Evolutionary conservation across 2,797 vertebrate species (phyloP).

Genomic region (Pantherophis vulpinus): DNA sequence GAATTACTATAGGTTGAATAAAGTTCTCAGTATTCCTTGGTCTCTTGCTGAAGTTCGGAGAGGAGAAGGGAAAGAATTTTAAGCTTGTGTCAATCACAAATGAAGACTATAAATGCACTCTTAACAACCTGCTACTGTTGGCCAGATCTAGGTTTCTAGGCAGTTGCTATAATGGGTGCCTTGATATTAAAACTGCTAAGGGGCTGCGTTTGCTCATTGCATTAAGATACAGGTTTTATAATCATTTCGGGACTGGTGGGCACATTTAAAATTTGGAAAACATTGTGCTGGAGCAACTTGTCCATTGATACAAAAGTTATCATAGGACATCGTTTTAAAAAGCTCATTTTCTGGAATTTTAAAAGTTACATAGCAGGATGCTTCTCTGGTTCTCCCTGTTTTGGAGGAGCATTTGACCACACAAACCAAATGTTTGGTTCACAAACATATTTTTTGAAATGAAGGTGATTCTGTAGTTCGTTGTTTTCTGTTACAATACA

Average conservation of each 20-base stretch:
- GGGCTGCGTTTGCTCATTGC: not conserved
- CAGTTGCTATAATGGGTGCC: not conserved
- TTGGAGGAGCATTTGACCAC: not conserved
- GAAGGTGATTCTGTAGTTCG: not conserved
- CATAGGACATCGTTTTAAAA: not conserved
- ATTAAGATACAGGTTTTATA: not conserved
- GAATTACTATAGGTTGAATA: not conserved
- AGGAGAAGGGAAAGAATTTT: not conserved
- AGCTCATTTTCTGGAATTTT: not conserved
- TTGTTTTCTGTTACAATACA: not conserved
- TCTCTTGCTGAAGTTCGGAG: not conserved
- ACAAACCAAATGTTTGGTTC: not conserved
- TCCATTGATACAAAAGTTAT: not conserved
- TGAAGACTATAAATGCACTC: not conserved
- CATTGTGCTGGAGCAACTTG: not conserved
- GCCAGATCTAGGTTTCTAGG: not conserved
- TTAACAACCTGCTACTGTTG: constrained; percentile 9
- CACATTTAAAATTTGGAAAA: not conserved
- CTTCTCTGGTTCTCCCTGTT: not conserved
- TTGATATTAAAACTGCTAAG: constrained; percentile 1
- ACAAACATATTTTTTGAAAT: not conserved
- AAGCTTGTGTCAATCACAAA: not conserved
- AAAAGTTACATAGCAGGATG: not conserved
- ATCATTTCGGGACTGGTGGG: not conserved
- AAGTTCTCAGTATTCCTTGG: not conserved